A percentile compares a stretch with the other conserved stretches of the same genome.
Evolutionary conservation across 2,888 invertebrate genomes (phyloP).

Genomic region (Syrista parreyssii): DNA sequence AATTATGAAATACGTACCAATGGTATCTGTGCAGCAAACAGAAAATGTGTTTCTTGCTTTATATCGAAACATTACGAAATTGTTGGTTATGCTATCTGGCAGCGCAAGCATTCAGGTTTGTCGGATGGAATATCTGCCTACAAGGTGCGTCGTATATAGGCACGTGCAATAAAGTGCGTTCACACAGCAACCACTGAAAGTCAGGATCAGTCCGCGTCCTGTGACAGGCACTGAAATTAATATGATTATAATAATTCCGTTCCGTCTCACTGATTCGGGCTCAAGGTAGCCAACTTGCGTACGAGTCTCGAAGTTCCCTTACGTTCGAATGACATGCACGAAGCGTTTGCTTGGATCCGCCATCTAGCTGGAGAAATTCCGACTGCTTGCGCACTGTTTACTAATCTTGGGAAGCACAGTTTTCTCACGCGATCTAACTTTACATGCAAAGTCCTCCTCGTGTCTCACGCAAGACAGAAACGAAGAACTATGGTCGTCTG

Average conservation of each 20-base stretch:
- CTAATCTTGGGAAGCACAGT: background rate
- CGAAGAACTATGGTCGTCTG: background rate
- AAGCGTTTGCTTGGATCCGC: background rate
- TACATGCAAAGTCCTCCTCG: background rate
- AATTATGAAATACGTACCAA: background rate
- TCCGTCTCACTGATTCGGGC: constrained; percentile 61
- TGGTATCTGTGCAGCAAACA: too few species aligned
- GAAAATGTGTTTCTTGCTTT: background rate
- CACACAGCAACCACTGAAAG: background rate
- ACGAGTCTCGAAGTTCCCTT: background rate
- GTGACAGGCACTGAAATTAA: background rate
- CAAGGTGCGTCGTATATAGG: background rate
- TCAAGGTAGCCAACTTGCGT: constrained; percentile 54
- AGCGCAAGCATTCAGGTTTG: background rate
- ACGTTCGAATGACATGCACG: background rate
- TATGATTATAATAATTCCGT: constrained; percentile 46
- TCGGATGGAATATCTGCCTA: background rate
- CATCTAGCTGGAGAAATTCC: background rate
- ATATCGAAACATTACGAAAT: background rate
- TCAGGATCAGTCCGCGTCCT: background rate
- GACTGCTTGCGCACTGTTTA: background rate
- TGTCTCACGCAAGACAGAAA: background rate
- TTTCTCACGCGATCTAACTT: background rate
- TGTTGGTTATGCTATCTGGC: background rate
- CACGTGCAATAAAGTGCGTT: background rate